Evolutionary conservation across 2,113 vertebrate genomes (phyloP), one percentile per base, ranked within the genome.

Genomic region (Vicugna pacos): DNA sequence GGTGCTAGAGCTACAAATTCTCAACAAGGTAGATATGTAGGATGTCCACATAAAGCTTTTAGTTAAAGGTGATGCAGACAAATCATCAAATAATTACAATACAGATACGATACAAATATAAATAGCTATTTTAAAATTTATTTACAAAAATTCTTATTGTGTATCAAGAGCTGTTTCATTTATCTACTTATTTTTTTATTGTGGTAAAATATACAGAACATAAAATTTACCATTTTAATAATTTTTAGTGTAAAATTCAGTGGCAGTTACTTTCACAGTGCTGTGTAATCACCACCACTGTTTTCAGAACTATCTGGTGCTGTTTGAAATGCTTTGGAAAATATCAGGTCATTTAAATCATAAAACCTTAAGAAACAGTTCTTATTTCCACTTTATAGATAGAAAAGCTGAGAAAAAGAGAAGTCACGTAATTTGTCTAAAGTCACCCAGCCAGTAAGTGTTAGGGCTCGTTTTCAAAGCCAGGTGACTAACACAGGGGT

Each of bases 261-360:
- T 88, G 75, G 10, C 7, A 81, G 3, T 81, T 93, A 26, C 28
- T 32, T 80, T 80, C 46, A 72, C 19, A 32, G 9, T 81, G n/a
- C 32, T 80, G 6, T 69, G 46, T 69, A 91, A 58, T 80, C 52
- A 42, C 70, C 50, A 70, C 9, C 14, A 70, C 20, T 52, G 35
- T 56, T 91, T 80, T 15, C 20, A 81, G 50, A 81, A 70, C 28
- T 52, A 52, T 38, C 38, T 17, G 50, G 24, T 6, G 8, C 30
- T 64, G 8, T 76, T 96, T 93, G 32, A 91, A 93, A 81, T 86
- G 46, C 38, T 8, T n/a, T 73, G 26, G 80, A 48, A 72, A 91
- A 70, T 42, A 58, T 76, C 48, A 48, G 14, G 4, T 90, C n/a
- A 85, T 65, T 84, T 70, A 81, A 89, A 67, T 75, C 9, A 90